Conservation (phyloP, 2,113 vertebrate species). For the Paramormyrops kingsleyae region DNA sequence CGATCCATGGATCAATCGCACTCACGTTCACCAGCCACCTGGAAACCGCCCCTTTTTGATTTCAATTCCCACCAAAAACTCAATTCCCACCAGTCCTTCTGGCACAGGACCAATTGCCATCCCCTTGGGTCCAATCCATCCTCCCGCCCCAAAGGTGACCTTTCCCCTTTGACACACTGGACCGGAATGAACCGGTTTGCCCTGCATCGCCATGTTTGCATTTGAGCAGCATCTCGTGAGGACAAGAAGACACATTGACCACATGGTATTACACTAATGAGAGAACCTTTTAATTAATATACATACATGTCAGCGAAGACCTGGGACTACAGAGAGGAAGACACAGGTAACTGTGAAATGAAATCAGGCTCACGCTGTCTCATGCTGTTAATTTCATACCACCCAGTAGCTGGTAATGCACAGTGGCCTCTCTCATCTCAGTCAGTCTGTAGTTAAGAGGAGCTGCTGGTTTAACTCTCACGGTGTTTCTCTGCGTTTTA, state of each 20-base stretch:
- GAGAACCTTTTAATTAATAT: not conserved
- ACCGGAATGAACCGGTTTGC: not conserved
- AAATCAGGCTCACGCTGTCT: not conserved
- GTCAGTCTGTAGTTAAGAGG: not conserved
- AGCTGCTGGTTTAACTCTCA: not conserved
- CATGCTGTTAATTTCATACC: not conserved
- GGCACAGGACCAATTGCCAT: not conserved
- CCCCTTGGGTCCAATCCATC: not conserved
- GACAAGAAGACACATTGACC: not conserved
- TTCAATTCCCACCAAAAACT: not conserved
- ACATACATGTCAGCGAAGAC: not conserved
- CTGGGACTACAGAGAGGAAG: not conserved
- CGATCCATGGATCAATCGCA: not conserved
- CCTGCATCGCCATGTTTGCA: not conserved
- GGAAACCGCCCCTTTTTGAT: not conserved
- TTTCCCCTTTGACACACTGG: not conserved
- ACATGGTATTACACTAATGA: not conserved
- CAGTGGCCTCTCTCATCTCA: not conserved
- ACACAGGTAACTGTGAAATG: not conserved
- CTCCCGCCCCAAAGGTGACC: not conserved
- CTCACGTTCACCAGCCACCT: not conserved
- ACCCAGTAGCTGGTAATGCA: not conserved
- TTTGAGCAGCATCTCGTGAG: not conserved
- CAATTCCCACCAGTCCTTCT: not conserved
- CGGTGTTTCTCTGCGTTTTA: not conserved